phyloP scores from a whole-genome alignment of 53 echinoderm and acorn worm species.

The Stichopus horrens region DNA sequence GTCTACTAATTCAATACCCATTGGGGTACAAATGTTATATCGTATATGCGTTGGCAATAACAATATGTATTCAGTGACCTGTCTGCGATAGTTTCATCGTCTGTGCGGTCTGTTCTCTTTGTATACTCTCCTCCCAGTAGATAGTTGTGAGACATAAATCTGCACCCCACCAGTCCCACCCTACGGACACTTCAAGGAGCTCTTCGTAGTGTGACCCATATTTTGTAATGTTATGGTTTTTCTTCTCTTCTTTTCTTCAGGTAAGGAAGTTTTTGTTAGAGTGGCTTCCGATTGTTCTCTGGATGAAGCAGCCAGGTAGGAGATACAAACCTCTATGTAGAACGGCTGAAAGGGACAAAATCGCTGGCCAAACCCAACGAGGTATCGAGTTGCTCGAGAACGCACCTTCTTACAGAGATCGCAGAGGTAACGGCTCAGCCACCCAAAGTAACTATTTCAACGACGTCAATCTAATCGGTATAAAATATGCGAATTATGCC shows the following conservation, averaged over 20 bases:
- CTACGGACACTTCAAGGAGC: too few relatives aligned
- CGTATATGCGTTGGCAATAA: too few relatives aligned
- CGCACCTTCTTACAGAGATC: conserved; percentile 41
- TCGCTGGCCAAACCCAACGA: conserved; percentile 33
- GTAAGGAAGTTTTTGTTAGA: conserved; percentile 70
- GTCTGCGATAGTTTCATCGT: too few relatives aligned
- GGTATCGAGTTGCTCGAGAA: conserved; percentile 41
- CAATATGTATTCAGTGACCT: too few relatives aligned
- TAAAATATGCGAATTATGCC: conserved; percentile 91
- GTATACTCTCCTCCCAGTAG: too few relatives aligned
- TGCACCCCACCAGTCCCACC: too few relatives aligned
- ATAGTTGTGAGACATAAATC: too few relatives aligned
- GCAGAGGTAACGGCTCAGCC: conserved; percentile 60
- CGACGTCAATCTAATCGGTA: conserved; percentile 86
- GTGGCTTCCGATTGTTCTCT: conserved; percentile 88
- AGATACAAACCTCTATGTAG: conserved; percentile 48
- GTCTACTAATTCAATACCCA: too few relatives aligned
- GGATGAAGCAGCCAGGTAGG: conserved; percentile 82
- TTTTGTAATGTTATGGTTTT: neutral
- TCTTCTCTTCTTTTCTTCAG: conserved; percentile 49
- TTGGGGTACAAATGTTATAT: too few relatives aligned
- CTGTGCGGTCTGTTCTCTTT: too few relatives aligned
- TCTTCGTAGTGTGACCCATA: too few relatives aligned
- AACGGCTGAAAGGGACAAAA: conserved; percentile 33
- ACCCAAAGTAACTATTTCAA: conserved; percentile 78